These are phyloP conservation scores for Microtus montanus DNA, from an alignment of 2,113 vertebrate genomes.

Conservation along the genomic window DNA sequence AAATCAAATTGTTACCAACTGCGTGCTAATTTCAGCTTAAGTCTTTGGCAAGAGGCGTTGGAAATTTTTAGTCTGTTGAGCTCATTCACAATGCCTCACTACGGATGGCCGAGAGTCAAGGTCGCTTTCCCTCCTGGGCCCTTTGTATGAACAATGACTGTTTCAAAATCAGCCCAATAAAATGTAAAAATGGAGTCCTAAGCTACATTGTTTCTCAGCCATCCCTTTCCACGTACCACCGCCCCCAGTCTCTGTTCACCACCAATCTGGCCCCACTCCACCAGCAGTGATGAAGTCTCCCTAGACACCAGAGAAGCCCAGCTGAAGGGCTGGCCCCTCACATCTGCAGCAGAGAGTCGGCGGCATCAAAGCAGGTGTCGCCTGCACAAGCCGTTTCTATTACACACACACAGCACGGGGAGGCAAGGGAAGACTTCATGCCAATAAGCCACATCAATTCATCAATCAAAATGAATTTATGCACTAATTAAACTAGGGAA, in stretches of 20 bases:
- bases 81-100: constrained; percentile 69
- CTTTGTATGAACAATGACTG: constrained; percentile 71
- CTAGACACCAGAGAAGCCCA: constrained; percentile 58
- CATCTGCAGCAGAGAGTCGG: constrained; percentile 16
- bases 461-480: constrained; percentile 68
- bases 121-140: constrained; percentile 68
- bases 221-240: constrained; percentile 31
- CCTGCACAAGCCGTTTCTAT: constrained; percentile 62
- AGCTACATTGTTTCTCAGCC: constrained; percentile 61
- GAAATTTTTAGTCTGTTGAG: constrained; percentile 67
- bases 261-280: not conserved
- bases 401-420: constrained; percentile 6
- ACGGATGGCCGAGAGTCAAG: constrained; percentile 64
- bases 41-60: constrained; percentile 69
- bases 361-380: constrained; percentile 63
- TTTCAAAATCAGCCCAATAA: constrained; percentile 72
- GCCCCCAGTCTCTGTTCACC: not conserved
- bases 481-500: constrained; percentile 75
- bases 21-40: constrained; percentile 77
- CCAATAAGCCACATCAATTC: constrained; percentile 69
- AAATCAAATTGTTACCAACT: constrained; percentile 84
- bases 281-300: constrained; percentile 6
- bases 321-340: constrained; percentile 48
- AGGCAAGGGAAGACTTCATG: constrained; percentile 53
- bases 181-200: constrained; percentile 61